Base-by-base conservation (phyloP, 2,888 invertebrate species). In the Cosmopolites sordidus region DNA sequence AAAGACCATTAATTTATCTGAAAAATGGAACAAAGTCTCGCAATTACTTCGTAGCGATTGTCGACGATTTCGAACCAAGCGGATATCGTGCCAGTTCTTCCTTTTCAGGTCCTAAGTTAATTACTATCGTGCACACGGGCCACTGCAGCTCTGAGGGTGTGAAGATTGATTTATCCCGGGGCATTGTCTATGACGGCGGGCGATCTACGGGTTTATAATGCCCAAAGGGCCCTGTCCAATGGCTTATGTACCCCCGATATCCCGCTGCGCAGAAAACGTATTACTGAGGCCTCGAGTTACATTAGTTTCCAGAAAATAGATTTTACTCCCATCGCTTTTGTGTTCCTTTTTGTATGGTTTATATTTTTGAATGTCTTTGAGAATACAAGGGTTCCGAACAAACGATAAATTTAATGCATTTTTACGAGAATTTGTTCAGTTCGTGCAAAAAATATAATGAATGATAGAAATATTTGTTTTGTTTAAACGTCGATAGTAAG, bases 121-220 rank as follows among this genome's bases (percentile, higher is more conserved):
- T 66, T 67, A 65, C 58, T 60, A 59, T 59, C 62, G 62, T 56
- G 58, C 58, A 51, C 53, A 52, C 62, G 60, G 57, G 57, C 58
- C 59, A 60, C 55, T 53, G 56, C 59, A 58, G 58, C 58, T 58
- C 57, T 54, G 53, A 56, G 60, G 63, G 64, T 64, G 65, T 65
- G 65, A 66, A 65, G 65, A 65, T 66, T 66, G 66, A 66, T 66
- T 66, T 66, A 66, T 66, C 62, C 62, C 58, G 51, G 57, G 57
- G 57, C 64, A 65, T 64, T 66, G 66, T 66, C 64, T 65, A 60
- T 59, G 62, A 58, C 65, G 58, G 63, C 62, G 57, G 64, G 66
- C 55, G 60, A 55, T 60, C 58, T 53, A 54, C 51, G 49, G 49
- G 53, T 58, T 58, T 55, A 55, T 58, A 58, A 58, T 58, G 38